Evolutionary conservation across 2,888 invertebrate species (phyloP).

Genomic region (Emesis furor): DNA sequence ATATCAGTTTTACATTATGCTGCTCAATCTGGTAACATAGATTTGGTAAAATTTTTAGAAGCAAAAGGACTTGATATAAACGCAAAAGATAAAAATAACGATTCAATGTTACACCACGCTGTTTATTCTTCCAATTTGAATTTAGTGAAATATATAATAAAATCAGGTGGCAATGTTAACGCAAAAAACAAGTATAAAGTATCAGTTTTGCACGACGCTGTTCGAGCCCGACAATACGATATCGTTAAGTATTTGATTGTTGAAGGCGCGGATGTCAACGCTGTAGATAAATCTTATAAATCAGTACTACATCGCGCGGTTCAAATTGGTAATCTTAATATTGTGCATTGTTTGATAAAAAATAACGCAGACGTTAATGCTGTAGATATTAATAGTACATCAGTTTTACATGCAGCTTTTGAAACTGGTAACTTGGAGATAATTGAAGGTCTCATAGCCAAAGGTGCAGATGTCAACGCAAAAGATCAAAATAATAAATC

Average conservation of each 20-base stretch:
- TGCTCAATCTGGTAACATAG: background rate
- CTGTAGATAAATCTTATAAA: background rate
- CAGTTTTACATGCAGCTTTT: background rate
- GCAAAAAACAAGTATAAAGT: background rate
- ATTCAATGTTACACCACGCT: conserved; percentile 37
- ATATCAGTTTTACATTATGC: conserved; percentile 38
- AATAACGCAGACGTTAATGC: background rate
- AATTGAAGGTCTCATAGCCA: conserved; percentile 18
- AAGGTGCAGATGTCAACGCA: conserved; percentile 23
- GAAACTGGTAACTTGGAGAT: conserved; percentile 17
- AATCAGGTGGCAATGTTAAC: conserved; percentile 10
- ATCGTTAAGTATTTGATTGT: no score
- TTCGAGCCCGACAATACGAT: no score
- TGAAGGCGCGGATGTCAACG: no score
- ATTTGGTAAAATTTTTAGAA: background rate
- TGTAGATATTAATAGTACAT: background rate
- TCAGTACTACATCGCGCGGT: background rate
- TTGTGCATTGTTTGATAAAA: background rate
- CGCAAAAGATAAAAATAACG: conserved; percentile 1
- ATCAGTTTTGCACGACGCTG: background rate
- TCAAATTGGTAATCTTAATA: background rate
- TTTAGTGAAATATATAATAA: background rate
- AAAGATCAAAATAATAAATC: conserved; percentile 24
- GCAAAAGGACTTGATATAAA: background rate
- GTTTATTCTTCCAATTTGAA: background rate